A percentile compares a stretch with the other conserved stretches of the same genome.
phyloP scores from a whole-genome alignment of 1,140 invertebrate genomes.

The Homarus americanus region DNA sequence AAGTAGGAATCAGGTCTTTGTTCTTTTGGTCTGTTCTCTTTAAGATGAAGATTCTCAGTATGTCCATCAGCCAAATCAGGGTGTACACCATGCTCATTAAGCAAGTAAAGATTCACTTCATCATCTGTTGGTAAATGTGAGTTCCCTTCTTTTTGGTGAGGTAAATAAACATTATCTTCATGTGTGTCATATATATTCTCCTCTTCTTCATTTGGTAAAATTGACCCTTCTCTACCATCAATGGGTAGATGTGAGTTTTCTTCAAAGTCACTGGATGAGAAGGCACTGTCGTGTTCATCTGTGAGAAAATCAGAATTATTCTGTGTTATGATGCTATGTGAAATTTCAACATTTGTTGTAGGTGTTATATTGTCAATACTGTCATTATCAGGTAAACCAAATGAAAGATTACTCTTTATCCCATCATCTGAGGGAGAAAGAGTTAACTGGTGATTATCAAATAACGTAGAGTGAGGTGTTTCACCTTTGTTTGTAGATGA shows the following conservation, averaged over 20 bases:
- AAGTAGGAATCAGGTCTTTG: not conserved
- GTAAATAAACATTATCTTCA: not conserved
- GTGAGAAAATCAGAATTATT: not conserved
- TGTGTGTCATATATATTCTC: conserved; percentile 7
- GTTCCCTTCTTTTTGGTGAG: not conserved
- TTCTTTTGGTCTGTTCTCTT: not conserved
- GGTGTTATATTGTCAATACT: not conserved
- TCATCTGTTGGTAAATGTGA: not conserved
- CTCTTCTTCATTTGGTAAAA: not conserved
- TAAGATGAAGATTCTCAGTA: not conserved
- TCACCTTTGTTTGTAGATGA: not conserved
- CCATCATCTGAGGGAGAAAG: not conserved
- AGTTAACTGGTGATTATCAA: conserved; percentile 3
- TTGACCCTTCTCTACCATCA: conserved; percentile 12
- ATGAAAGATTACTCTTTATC: not conserved
- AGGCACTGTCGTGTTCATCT: not conserved
- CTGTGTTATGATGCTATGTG: not conserved
- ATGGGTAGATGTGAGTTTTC: conserved; percentile 12
- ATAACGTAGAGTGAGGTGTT: not conserved
- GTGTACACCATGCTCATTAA: not conserved
- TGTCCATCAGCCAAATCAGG: not conserved
- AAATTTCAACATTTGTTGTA: not conserved
- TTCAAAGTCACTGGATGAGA: not conserved
- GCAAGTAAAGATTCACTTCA: not conserved
- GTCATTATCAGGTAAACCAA: not conserved